These are phyloP conservation scores for Aplocera efformata DNA, from an alignment of 2,888 invertebrate species.

Conservation along the genomic window DNA sequence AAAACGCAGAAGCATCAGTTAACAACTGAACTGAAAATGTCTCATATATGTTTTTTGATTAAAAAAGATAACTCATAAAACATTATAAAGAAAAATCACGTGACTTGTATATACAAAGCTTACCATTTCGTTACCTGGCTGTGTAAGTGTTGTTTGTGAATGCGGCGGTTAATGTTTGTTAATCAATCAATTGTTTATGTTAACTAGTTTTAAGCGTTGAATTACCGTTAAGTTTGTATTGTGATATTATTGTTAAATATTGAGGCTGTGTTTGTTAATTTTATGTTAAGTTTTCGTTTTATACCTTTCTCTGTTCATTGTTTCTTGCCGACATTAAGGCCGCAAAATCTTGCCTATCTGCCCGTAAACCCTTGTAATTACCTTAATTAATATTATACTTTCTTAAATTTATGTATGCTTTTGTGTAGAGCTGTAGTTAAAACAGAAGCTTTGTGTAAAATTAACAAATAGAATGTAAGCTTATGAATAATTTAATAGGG, in stretches of 20 bases:
- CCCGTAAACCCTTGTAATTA: slow-evolving; percentile 29
- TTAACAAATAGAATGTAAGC: slow-evolving; percentile 77
- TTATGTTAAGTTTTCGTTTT: slow-evolving; percentile 80
- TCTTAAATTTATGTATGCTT: slow-evolving; percentile 36
- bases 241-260: slow-evolving; percentile 59
- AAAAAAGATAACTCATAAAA: too few species aligned
- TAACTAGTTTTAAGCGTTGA: slow-evolving; percentile 69
- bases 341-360: slow-evolving; percentile 30
- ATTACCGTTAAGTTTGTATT: slow-evolving; percentile 70
- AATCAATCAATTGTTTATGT: slow-evolving; percentile 52
- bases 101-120: too few species aligned
- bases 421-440: slow-evolving; percentile 66
- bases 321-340: slow-evolving; percentile 72
- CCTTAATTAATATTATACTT: slow-evolving; percentile 26
- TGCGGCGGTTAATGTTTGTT: slow-evolving; percentile 23
- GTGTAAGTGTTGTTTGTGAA: too few species aligned
- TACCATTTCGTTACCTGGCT: too few species aligned
- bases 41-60: too few species aligned
- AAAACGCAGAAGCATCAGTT: too few species aligned
- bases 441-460: slow-evolving; percentile 78
- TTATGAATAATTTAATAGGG: slow-evolving; percentile 48
- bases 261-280: slow-evolving; percentile 79
- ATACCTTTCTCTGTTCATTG: slow-evolving; percentile 58
- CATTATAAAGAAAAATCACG: too few species aligned
- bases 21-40: too few species aligned